Conservation (phyloP, 1,140 invertebrate genomes). For the Drosophila sp. region DNA sequence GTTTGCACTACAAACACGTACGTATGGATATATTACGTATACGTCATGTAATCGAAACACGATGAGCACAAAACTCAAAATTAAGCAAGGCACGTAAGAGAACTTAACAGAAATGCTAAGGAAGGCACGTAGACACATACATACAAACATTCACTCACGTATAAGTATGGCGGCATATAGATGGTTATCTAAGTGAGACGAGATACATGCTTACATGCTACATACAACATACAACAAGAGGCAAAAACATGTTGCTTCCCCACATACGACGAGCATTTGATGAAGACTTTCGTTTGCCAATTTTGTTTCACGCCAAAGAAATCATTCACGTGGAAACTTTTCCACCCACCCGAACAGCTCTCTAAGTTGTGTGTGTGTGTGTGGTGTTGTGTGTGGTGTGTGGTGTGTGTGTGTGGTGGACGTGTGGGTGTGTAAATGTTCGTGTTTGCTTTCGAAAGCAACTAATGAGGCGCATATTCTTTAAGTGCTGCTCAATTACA, state of each 20-base stretch:
- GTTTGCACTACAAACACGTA: conserved; percentile 13
- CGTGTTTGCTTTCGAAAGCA: conserved; percentile 47
- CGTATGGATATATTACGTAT: conserved; percentile 45
- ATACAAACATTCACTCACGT: not conserved
- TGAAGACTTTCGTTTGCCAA: conserved; percentile 43
- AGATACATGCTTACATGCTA: conserved; percentile 15
- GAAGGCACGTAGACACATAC: conserved; percentile 25
- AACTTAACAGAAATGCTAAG: conserved; percentile 50
- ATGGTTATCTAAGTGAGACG: conserved; percentile 25
- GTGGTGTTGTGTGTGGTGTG: conserved; percentile 13
- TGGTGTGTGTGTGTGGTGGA: conserved; percentile 13
- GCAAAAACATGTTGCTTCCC: conserved; percentile 50
- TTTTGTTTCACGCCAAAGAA: conserved; percentile 66
- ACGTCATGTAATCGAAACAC: conserved; percentile 59
- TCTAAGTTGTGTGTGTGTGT: conserved; percentile 12
- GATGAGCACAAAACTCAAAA: conserved; percentile 59
- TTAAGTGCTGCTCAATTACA: conserved; percentile 77
- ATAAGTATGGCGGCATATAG: conserved; percentile 13
- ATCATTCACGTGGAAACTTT: conserved; percentile 71
- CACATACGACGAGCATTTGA: not conserved
- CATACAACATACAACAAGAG: conserved; percentile 37
- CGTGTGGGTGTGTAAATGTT: conserved; percentile 7
- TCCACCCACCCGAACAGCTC: conserved; percentile 25
- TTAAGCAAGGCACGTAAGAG: conserved; percentile 69
- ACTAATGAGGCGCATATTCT: conserved; percentile 77